Percentiles rank a stretch among this genome's conserved stretches.
These are phyloP conservation scores for Napeogenes sylphis DNA, from an alignment of 2,888 invertebrate species.

Conservation along the genomic window DNA sequence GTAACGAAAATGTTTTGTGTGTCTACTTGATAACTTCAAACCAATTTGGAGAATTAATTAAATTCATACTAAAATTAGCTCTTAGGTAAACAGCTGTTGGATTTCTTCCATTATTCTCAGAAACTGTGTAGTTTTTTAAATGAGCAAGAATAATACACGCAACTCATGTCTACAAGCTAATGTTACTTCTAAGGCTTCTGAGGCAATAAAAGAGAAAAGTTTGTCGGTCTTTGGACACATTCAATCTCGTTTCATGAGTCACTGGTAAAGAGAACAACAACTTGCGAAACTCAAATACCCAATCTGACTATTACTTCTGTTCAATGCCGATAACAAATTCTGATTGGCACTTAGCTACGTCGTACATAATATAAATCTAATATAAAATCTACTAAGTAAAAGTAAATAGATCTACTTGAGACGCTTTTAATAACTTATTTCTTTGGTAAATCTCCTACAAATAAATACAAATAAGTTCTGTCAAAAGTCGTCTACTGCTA, in stretches of 20 bases:
- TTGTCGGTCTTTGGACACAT: constrained; percentile 45
- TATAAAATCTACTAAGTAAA: no score
- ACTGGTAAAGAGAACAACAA: constrained; percentile 46
- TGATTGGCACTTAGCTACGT: background rate
- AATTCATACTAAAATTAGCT: no score
- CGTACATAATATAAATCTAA: no score
- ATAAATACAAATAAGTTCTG: no score
- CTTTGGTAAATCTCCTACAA: no score
- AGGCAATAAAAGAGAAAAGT: constrained; percentile 54
- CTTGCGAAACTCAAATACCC: constrained; percentile 45
- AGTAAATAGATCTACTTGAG: no score
- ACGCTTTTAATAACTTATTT: no score
- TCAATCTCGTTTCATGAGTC: constrained; percentile 53
- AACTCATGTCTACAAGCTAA: constrained; percentile 34
- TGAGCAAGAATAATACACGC: constrained; percentile 3
- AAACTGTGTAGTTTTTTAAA: background rate
- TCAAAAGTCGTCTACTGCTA: background rate
- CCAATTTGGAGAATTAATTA: no score
- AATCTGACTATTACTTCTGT: constrained; percentile 12
- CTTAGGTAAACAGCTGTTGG: no score
- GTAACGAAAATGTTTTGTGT: no score
- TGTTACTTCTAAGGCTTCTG: constrained; percentile 54
- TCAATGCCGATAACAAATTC: constrained; percentile 38
- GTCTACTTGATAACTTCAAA: no score
- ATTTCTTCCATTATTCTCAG: background rate